Conservation (phyloP, 2,797 vertebrate species). For the Enteromius treurensis region DNA sequence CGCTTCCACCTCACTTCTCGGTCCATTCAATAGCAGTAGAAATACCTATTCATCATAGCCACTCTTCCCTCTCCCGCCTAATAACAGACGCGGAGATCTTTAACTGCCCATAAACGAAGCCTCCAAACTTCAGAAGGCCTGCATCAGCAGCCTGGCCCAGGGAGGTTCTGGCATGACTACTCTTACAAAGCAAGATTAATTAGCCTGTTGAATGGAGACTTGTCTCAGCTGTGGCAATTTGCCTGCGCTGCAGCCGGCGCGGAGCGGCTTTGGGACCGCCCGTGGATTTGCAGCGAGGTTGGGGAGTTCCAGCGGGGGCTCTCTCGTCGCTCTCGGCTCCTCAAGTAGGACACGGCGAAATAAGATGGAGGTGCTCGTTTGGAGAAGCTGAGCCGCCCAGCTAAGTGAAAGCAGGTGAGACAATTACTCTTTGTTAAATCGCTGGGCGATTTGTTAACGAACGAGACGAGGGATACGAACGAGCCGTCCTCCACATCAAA, state of each 20-base stretch:
- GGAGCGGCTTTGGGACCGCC: constrained; percentile 62
- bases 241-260: constrained; percentile 68
- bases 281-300: constrained; percentile 46
- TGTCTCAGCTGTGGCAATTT: constrained; percentile 67
- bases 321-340: background rate
- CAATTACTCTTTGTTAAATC: constrained; percentile 49
- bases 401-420: constrained; percentile 45
- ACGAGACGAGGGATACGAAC: constrained; percentile 22
- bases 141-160: constrained; percentile 75
- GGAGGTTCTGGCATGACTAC: constrained; percentile 74
- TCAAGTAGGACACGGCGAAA: constrained; percentile 48
- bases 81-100: constrained; percentile 76
- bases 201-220: constrained; percentile 79
- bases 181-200: constrained; percentile 84
- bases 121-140: constrained; percentile 73
- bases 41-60: constrained; percentile 76
- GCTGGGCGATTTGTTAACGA: constrained; percentile 43
- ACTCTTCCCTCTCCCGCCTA: constrained; percentile 60
- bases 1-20: constrained; percentile 64
- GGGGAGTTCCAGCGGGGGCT: constrained; percentile 24
- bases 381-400: constrained; percentile 13
- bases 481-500: constrained; percentile 8
- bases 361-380: constrained; percentile 42
- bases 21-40: constrained; percentile 68
- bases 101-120: constrained; percentile 77